Evolutionary conservation across 2,113 vertebrate genomes (phyloP), one percentile per base, ranked within the genome.

Genomic region (Oplegnathus fasciatus): DNA sequence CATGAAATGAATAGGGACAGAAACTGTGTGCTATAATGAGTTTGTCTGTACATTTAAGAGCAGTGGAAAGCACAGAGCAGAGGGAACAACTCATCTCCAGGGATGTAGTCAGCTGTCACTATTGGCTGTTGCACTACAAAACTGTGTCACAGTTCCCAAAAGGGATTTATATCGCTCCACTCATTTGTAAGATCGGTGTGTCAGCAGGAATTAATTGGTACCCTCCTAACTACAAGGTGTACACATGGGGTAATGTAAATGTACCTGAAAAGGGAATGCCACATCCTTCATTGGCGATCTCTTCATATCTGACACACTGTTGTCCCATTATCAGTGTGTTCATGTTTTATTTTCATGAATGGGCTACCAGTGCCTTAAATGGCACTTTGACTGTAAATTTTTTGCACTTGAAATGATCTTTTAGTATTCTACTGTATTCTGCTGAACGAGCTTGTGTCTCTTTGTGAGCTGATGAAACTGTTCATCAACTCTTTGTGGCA

Each of bases 61-160:
- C 71, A 75, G 57, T 48, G 48, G 37, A 80, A 75, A 81, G 58
- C 17, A 32, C 50, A 68, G 57, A 69, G 68, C 50, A 61, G 61
- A 4, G 74, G 67, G 74, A 83, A 61, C 65, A 70, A 5, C 22
- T 10, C 5, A 2, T 77, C 84, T 84, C 70, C 2, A 4, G 87
- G 70, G 85, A 82, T 11, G 55, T 24, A 40, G 24, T 61, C 4
- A 0, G 15, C 60, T 73, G 54, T 37, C 28, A 40, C 78, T 69
- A 78, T 82, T 89, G 75, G 77, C 61, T 73, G 58, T 7, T 58
- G 24, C 24, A 17, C 50, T 61, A 13, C 65, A 86, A 74, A 88
- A 66, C 58, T 74, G 76, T 90, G 84, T 82, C 86, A 86, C 61
- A 20, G 80, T 18, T 84, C 80, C 75, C 82, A 83, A 7, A 15